Percentiles rank a stretch among this genome's conserved stretches.
Evolutionary conservation across 2,888 invertebrate genomes (phyloP).

Genomic region (Sussaba pulchella): DNA sequence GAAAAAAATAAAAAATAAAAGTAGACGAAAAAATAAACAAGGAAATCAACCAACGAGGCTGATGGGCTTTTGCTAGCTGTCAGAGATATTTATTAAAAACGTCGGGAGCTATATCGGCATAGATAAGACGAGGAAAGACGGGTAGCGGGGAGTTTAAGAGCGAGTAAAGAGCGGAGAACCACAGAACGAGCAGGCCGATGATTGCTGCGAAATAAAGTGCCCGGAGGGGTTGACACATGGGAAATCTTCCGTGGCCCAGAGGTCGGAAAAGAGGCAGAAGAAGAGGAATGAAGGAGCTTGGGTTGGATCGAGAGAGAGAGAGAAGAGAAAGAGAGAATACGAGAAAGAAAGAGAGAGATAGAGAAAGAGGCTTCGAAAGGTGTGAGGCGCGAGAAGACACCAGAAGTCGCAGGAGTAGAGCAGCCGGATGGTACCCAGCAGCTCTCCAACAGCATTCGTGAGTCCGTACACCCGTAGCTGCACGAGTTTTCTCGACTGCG

Average conservation of each 20-base stretch:
- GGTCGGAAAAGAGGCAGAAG: constrained; percentile 35
- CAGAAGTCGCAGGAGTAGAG: constrained; percentile 21
- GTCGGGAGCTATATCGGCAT: constrained; percentile 47
- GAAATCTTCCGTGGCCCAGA: constrained; percentile 62
- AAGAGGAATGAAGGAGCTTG: constrained; percentile 1
- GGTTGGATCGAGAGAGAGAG: background rate
- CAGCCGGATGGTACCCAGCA: constrained; percentile 25
- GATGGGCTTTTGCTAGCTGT: constrained; percentile 42
- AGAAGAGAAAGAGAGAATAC: constrained; percentile 23
- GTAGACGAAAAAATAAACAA: background rate
- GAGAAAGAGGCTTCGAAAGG: constrained; percentile 18
- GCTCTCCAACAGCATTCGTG: constrained; percentile 44
- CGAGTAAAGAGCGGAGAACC: constrained; percentile 39
- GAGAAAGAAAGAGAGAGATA: constrained; percentile 7
- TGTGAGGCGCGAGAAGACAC: constrained; percentile 40
- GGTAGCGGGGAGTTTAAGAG: constrained; percentile 28
- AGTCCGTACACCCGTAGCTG: constrained; percentile 16
- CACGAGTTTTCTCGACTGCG: constrained; percentile 44
- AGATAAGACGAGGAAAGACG: constrained; percentile 42
- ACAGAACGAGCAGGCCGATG: constrained; percentile 57
- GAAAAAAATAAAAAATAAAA: background rate
- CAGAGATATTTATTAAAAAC: constrained; percentile 63
- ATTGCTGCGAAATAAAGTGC: constrained; percentile 68
- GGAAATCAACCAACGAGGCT: constrained; percentile 48
- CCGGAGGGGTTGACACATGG: constrained; percentile 68